Conservation (phyloP, 2,888 invertebrate species). For the Kuschelorhynchus macadamiae region DNA sequence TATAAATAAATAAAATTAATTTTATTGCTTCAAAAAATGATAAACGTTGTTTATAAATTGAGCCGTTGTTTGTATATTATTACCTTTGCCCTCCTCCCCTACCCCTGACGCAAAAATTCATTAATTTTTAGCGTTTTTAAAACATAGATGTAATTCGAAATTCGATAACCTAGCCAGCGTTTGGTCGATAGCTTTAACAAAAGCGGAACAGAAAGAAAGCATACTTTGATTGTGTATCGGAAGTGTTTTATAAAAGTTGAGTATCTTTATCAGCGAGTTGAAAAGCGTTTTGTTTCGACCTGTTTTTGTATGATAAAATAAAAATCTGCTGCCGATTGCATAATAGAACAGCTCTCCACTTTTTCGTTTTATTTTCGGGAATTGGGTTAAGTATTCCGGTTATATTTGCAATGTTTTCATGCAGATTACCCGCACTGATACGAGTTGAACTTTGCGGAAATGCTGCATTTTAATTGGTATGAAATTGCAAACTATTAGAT, state of each 20-base stretch:
- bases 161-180: slow-evolving; percentile 25
- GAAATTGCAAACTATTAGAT: background rate
- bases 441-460: background rate
- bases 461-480: background rate
- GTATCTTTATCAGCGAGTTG: slow-evolving; percentile 43
- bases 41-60: too few species aligned
- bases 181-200: slow-evolving; percentile 23
- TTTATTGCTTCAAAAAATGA: too few species aligned
- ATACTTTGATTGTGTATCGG: slow-evolving; percentile 41
- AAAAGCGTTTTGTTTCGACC: slow-evolving; percentile 38
- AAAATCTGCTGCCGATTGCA: slow-evolving; percentile 43
- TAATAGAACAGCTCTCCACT: slow-evolving; percentile 32
- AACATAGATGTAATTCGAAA: background rate
- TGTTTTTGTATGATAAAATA: slow-evolving; percentile 39
- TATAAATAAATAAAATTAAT: too few species aligned
- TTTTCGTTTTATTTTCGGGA: slow-evolving; percentile 19
- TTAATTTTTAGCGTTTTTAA: too few species aligned
- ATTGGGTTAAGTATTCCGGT: slow-evolving; percentile 35
- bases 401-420: background rate
- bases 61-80: too few species aligned
- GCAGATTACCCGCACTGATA: background rate
- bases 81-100: too few species aligned
- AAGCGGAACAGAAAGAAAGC: slow-evolving; percentile 29
- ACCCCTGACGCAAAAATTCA: too few species aligned
- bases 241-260: slow-evolving; percentile 46